Conservation (phyloP, 2,797 vertebrate species). For the Acipenser transmontanus region DNA sequence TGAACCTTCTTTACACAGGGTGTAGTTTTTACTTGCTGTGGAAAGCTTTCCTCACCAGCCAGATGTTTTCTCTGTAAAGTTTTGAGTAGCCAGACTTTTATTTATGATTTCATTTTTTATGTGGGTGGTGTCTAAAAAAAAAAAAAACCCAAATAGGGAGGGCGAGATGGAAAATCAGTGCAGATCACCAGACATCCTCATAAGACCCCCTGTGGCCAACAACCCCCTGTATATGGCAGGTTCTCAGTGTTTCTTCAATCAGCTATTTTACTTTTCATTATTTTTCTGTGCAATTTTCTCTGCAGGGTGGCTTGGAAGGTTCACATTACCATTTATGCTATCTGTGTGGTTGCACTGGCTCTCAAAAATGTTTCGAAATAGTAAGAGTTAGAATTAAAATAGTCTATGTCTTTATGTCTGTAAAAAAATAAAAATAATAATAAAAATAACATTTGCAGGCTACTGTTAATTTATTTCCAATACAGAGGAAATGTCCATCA, state of each 20-base stretch:
- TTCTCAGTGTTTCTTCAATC: conserved; percentile 1
- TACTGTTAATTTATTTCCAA: too few species aligned
- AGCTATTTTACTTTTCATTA: conserved; percentile 2
- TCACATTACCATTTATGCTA: background rate
- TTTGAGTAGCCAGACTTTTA: too few species aligned
- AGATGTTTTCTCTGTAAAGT: too few species aligned
- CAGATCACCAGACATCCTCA: background rate
- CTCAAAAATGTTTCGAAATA: background rate
- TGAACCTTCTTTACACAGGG: conserved; percentile 28
- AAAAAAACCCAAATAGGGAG: background rate
- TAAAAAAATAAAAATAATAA: too few species aligned
- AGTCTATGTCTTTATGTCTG: background rate
- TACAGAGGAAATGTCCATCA: too few species aligned
- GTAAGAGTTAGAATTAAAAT: background rate
- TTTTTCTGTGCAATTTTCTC: conserved; percentile 8
- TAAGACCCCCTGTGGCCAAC: background rate
- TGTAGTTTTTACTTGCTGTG: conserved; percentile 19
- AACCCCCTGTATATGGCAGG: background rate
- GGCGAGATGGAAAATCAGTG: conserved; percentile 1
- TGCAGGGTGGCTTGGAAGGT: background rate
- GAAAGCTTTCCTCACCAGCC: conserved; percentile 19
- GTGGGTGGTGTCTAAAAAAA: too few species aligned
- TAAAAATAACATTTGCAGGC: too few species aligned
- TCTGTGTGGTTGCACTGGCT: background rate
- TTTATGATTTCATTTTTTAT: too few species aligned